Evolutionary conservation across 2,888 invertebrate species (phyloP), one percentile per base, ranked within the genome.

Genomic region (Trichacis sp.): DNA sequence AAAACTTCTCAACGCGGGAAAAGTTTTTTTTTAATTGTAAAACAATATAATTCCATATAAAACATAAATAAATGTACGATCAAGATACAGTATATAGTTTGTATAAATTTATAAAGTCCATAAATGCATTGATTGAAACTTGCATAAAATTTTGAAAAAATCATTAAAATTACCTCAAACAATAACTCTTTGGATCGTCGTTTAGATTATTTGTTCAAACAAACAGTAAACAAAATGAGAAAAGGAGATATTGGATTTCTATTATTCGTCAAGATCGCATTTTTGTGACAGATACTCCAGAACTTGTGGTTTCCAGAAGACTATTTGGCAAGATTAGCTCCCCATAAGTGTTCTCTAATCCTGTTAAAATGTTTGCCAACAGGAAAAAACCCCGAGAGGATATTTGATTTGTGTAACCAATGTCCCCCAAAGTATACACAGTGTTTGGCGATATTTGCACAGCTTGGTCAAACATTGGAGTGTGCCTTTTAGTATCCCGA

Each of bases 311-410:
- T 75, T 76, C 73, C 76, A 71, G 69, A 68, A 74, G 70, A 75
- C 72, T 82, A 75, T 81, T 81, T 81, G 77, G 72, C 51, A 73
- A 78, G 81, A 81, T 83, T 82, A 83, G 80, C 74, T 75, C 72
- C 72, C 69, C 64, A 72, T 81, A 77, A 83, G 82, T 83, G 81
- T 82, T 73, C 75, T 75, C 77, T 83, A 83, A 83, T 82, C 81
- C 82, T 73, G 82, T 83, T 83, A 83, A 83, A 83, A 83, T 83
- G 83, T 83, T 83, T 83, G 79, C 82, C 71, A 77, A 78, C 77
- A 77, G n/a, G n/a, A n/a, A n/a, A 71, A 67, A 73, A 68, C 60
- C 62, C 64, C 64, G 53, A 73, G 67, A 68, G 74, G 73, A 69
- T 68, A 67, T 71, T 69, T 71, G 73, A 75, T 76, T 76, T 73